phyloP scores from a whole-genome alignment of 2,113 vertebrate genomes.

The Tragelaphus imberbis region DNA sequence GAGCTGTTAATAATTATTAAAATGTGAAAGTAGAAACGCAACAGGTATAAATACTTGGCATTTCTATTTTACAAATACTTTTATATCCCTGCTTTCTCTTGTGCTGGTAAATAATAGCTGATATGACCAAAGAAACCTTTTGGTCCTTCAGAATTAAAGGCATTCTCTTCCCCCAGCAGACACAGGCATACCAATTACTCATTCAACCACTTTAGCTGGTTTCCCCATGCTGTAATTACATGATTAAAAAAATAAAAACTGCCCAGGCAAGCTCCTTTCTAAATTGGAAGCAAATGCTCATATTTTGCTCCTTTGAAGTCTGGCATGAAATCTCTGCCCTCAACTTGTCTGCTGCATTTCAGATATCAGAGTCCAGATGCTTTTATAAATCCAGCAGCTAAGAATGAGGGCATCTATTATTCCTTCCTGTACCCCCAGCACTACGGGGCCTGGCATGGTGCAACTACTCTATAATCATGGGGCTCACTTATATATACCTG shows the following conservation, averaged over 20 bases:
- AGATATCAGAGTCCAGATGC: not conserved
- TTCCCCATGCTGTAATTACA: not conserved
- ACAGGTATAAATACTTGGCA: not conserved
- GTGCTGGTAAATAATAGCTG: not conserved
- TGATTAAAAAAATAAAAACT: not conserved
- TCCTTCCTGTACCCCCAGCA: not conserved
- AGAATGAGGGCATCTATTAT: not conserved
- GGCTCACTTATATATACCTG: not conserved
- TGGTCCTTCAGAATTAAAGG: not conserved
- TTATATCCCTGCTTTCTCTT: not conserved
- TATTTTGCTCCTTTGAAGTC: not conserved
- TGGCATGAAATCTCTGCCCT: not conserved
- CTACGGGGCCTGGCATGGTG: rapidly evolving
- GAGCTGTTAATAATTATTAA: not conserved
- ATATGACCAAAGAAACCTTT: not conserved
- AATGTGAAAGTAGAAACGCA: not conserved
- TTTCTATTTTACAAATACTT: not conserved
- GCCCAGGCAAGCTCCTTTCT: not conserved
- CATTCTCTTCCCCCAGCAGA: not conserved
- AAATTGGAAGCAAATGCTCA: not conserved
- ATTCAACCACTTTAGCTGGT: not conserved
- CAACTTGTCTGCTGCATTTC: not conserved
- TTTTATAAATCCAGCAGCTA: not conserved
- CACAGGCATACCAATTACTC: not conserved
- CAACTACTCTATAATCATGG: not conserved